Percentiles rank a stretch among this genome's conserved stretches.
Evolutionary conservation across 2,888 invertebrate species (phyloP).

Genomic region (Hypomecis punctinalis): DNA sequence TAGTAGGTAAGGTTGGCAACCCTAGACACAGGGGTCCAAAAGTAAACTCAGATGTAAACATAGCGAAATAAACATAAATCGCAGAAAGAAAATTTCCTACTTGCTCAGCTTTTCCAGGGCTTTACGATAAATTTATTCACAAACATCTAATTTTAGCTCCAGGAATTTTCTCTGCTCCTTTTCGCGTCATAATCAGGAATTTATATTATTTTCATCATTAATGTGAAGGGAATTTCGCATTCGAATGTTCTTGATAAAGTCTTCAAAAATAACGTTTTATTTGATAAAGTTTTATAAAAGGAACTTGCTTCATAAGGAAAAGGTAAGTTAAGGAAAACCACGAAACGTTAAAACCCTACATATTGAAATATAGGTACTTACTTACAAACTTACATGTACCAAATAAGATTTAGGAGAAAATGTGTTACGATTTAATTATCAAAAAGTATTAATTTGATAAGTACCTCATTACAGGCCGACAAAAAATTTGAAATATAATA

Average conservation of each 20-base stretch:
- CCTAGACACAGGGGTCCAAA: slow-evolving; percentile 27
- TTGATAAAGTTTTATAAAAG: neutral
- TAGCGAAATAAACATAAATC: slow-evolving; percentile 42
- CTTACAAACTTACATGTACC: too few relatives aligned
- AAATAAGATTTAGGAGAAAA: too few relatives aligned
- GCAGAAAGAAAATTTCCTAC: slow-evolving; percentile 33
- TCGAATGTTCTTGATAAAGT: neutral
- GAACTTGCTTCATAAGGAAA: neutral
- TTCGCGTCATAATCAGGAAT: slow-evolving; percentile 22
- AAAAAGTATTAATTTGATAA: too few relatives aligned
- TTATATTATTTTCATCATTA: slow-evolving; percentile 23
- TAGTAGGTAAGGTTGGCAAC: too few relatives aligned
- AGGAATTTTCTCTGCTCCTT: slow-evolving; percentile 30
- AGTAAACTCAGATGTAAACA: slow-evolving; percentile 38
- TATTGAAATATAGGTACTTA: too few relatives aligned
- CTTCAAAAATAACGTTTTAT: slow-evolving; percentile 1
- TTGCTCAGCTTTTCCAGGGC: slow-evolving; percentile 35
- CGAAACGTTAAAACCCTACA: neutral
- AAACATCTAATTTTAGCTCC: slow-evolving; percentile 38
- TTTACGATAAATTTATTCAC: slow-evolving; percentile 43
- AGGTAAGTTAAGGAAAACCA: neutral
- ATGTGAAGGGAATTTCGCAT: neutral
- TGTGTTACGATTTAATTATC: too few relatives aligned
- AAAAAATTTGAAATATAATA: too few relatives aligned
- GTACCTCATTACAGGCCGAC: too few relatives aligned